Percentiles rank a stretch among this genome's conserved stretches.
Evolutionary conservation across 2,797 vertebrate genomes (phyloP).

Genomic region (Limosa lapponica): DNA sequence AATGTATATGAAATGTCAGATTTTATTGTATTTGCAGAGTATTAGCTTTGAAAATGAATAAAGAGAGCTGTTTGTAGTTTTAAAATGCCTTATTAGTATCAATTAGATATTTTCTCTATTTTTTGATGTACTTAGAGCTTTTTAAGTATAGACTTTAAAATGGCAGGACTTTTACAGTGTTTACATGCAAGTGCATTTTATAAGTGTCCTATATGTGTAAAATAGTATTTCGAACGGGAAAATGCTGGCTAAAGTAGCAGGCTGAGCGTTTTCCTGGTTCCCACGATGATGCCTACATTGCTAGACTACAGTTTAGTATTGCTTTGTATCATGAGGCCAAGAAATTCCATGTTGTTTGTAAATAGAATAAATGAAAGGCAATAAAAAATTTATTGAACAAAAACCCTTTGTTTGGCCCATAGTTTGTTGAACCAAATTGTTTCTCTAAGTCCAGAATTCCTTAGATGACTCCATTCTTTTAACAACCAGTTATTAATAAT

Average conservation of each 20-base stretch:
- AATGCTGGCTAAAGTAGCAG: conserved; percentile 77
- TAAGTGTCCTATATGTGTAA: conserved; percentile 90
- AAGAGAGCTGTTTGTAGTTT: conserved; percentile 92
- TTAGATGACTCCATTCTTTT: conserved; percentile 90
- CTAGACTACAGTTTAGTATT: conserved; percentile 86
- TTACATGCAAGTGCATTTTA: conserved; percentile 95
- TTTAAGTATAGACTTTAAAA: conserved; percentile 88
- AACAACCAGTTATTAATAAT: conserved; percentile 94
- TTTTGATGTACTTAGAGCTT: conserved; percentile 94
- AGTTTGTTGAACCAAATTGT: conserved; percentile 84
- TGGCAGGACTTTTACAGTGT: conserved; percentile 92
- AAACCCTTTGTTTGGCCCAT: conserved; percentile 88
- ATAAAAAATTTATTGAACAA: conserved; percentile 98
- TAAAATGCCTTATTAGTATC: conserved; percentile 90
- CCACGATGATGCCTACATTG: conserved; percentile 82
- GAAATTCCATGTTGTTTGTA: conserved; percentile 91
- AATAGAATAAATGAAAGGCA: conserved; percentile 96
- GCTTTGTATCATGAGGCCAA: conserved; percentile 91
- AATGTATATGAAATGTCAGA: conserved; percentile 95
- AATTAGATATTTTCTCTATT: conserved; percentile 91
- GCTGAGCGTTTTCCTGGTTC: conserved; percentile 80
- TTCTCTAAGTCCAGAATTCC: conserved; percentile 78
- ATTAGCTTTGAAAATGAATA: conserved; percentile 91
- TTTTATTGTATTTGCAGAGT: conserved; percentile 96
- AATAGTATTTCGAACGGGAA: conserved; percentile 85